Base-by-base conservation (phyloP, 2,888 invertebrate species). In the Agonopterix heracliana region DNA sequence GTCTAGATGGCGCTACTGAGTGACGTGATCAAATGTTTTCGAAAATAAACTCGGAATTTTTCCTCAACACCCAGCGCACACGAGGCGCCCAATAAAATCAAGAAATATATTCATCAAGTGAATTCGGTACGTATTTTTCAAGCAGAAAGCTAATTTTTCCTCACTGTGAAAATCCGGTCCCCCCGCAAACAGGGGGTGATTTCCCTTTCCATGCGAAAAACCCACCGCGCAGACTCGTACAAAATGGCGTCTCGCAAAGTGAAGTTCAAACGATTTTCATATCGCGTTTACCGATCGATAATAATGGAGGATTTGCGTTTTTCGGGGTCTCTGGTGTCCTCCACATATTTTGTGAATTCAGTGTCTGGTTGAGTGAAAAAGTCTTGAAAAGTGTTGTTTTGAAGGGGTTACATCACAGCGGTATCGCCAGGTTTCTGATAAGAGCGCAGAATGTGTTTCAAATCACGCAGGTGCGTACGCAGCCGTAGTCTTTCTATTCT, bases 391-490 rank as follows among this genome's bases (percentile, higher is more conserved):
- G 86, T 88, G 86, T 82, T 72, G 74, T 75, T 79, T 81, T 77
- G 66, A 64, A 72, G 68, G 73, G 73, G 86, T 89, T 89, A 89
- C 89, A 89, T 89, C 89, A 89, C 83, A 75, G 78, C 73, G 74
- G 79, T 68, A 68, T 79, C 62, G 66, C 68, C 70, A 73, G 78
- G 76, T 64, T 74, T 82, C 77, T 74, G 82, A 81, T 80, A 78
- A 75, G 78, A 78, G 77, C 76, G 74, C 78, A 80, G 81, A 79
- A 88, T 88, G 87, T 81, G 74, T 81, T 77, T 81, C 86, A 84
- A 87, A 88, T 86, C 93, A 95, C 95, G 94, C 95, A 96, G 95
- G 96, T 96, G 95, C 96, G 95, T 95, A 96, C 96, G 96, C 96
- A 96, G 96, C 92, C 95, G 95, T 95, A 94, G 92, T 93, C 92